Conservation (phyloP, 2,797 vertebrate genomes). For the Oophaga sylvatica region DNA sequence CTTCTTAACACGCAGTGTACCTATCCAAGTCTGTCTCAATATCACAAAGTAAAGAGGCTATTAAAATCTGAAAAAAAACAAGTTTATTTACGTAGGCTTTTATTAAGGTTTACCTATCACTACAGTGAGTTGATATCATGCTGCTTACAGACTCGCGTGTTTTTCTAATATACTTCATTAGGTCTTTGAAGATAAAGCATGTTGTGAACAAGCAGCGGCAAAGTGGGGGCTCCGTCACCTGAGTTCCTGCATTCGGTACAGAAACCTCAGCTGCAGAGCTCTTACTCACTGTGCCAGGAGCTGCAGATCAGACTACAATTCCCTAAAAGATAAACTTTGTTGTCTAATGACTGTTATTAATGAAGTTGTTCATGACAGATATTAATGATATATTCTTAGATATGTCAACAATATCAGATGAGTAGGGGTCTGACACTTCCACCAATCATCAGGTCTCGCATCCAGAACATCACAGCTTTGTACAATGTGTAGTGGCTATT, state of each 20-base stretch:
- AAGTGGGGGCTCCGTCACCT: background rate
- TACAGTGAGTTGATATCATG: background rate
- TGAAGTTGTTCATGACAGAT: no score
- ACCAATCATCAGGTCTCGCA: no score
- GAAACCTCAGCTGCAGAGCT: background rate
- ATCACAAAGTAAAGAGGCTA: conserved; percentile 14
- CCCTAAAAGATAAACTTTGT: background rate
- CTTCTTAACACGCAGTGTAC: conserved; percentile 36
- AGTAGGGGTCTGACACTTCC: no score
- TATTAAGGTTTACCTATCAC: background rate
- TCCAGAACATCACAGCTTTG: no score
- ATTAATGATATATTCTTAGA: no score
- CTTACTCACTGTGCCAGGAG: background rate
- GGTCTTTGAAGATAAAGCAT: background rate
- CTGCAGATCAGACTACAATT: background rate
- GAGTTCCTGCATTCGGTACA: background rate
- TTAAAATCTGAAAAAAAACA: background rate
- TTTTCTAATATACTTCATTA: background rate
- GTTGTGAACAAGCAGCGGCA: background rate
- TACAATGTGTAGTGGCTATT: no score
- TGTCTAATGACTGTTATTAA: no score
- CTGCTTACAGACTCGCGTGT: background rate
- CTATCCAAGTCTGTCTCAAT: conserved; percentile 25
- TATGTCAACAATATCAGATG: no score
- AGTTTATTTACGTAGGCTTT: background rate